Evolutionary conservation across 2,113 vertebrate genomes (phyloP).

Genomic region (Epinephelus cyanopodus): DNA sequence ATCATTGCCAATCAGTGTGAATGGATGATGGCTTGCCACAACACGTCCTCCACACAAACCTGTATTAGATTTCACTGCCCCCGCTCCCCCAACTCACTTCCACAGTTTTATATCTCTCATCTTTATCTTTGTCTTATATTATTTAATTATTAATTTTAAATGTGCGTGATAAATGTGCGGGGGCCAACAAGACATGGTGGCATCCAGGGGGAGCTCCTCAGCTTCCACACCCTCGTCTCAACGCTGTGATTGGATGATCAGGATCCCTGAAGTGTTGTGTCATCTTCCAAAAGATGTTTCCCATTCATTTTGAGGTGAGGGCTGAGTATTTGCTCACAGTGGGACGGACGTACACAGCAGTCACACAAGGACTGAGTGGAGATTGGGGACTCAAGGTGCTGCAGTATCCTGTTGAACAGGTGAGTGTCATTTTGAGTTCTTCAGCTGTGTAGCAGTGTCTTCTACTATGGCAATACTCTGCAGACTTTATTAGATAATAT

Average conservation of each 20-base stretch:
- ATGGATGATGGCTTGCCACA: conserved; percentile 69
- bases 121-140: neutral
- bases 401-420: conserved; percentile 33
- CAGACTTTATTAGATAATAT: neutral
- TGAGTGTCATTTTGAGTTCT: conserved; percentile 40
- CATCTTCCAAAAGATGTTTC: conserved; percentile 62
- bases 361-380: conserved; percentile 4
- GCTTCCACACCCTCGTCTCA: conserved; percentile 40
- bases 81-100: neutral
- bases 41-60: conserved; percentile 40
- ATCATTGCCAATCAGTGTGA: conserved; percentile 82
- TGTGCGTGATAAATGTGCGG: neutral
- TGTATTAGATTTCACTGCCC: neutral
- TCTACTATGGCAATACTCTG: neutral
- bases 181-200: conserved; percentile 36
- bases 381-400: conserved; percentile 10
- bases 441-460: neutral
- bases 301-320: conserved; percentile 47
- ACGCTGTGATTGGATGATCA: conserved; percentile 75
- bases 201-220: conserved; percentile 53
- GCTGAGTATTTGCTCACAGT: conserved; percentile 24
- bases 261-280: conserved; percentile 77
- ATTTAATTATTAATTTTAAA: conserved; percentile 15
- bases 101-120: neutral
- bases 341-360: neutral